Evolutionary conservation across 1,140 invertebrate genomes (phyloP), one percentile per base, ranked within the genome.

Genomic region (Leucophenga varia): DNA sequence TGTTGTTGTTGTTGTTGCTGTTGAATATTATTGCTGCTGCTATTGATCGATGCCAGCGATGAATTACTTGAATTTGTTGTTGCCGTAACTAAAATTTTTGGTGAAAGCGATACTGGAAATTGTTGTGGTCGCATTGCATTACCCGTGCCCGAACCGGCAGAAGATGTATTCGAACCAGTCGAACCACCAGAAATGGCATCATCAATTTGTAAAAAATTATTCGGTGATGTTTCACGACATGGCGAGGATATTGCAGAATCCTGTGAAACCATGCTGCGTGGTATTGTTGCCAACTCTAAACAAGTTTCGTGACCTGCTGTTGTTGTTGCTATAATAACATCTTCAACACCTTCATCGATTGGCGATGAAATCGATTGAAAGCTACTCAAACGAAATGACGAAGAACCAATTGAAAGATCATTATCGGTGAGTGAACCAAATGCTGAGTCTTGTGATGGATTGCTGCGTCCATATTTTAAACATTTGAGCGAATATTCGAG

Each of bases 331-430:
- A 74, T 74, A 10, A 74, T 74, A 3, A 75, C 52, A 47, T 75
- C 73, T 54, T 75, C 73, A 16, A 75, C 73, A 6, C 72, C 70
- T 21, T 75, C 73, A 42, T 75, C 73, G 1, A 75, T 75, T 14
- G 73, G 73, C 25, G 73, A 75, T 13, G 68, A 68, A n/a, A 75
- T 74, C 14, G 73, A 75, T 36, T 75, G 73, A 39, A 75, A 75
- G 36, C 72, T 75, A 32, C 67, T 75, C 9, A 75, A 52, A 8
- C 71, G 61, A 30, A 75, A 74, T 38, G 70, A 72, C 3, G 72
- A 69, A 0, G 72, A 75, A 4, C 65, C 72, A 10, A 64, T 70
- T 39, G 72, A 75, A 17, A 74, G 51, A 55, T 75, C 73, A 47
- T 73, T 73, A 52, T 75, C 73, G 34, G 73, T 75, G 2, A 75